phyloP scores from a whole-genome alignment of 2,797 vertebrate species.

The Cyprinella venusta region DNA sequence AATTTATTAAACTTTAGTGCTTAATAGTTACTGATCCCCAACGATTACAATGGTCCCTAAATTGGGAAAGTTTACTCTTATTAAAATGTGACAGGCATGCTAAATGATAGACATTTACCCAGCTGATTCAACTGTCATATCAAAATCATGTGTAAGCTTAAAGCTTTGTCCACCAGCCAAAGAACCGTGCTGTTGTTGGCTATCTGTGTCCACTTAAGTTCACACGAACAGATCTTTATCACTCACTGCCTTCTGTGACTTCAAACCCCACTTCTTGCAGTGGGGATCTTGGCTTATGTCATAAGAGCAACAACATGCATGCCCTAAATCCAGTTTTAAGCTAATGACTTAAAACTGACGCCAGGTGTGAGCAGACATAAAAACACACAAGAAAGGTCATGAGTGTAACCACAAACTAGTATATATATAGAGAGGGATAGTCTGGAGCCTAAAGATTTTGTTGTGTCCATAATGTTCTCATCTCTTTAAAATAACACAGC shows the following conservation, averaged over 20 bases:
- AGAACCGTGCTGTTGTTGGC: conserved; percentile 20
- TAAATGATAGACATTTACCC: neutral
- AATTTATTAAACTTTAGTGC: neutral
- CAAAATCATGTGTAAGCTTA: neutral
- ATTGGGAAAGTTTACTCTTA: neutral
- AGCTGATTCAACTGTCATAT: neutral
- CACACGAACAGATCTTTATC: conserved; percentile 55
- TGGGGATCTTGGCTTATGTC: neutral
- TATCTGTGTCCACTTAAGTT: conserved; percentile 55
- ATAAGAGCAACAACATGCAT: neutral
- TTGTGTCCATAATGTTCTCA: neutral
- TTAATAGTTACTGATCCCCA: neutral
- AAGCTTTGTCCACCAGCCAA: conserved; percentile 26
- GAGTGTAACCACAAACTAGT: neutral
- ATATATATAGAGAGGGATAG: too few species aligned
- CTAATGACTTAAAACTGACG: conserved; percentile 2
- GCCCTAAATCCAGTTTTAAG: neutral
- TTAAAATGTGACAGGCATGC: neutral
- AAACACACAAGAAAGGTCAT: conserved; percentile 12
- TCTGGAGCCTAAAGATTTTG: neutral
- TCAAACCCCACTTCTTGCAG: conserved; percentile 19
- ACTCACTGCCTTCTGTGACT: conserved; percentile 8
- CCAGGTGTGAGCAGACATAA: conserved; percentile 25
- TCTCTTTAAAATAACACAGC: neutral
- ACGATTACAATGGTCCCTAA: neutral